Evolutionary conservation across 2,797 vertebrate genomes (phyloP).

Genomic region (Fistularia tabacaria): DNA sequence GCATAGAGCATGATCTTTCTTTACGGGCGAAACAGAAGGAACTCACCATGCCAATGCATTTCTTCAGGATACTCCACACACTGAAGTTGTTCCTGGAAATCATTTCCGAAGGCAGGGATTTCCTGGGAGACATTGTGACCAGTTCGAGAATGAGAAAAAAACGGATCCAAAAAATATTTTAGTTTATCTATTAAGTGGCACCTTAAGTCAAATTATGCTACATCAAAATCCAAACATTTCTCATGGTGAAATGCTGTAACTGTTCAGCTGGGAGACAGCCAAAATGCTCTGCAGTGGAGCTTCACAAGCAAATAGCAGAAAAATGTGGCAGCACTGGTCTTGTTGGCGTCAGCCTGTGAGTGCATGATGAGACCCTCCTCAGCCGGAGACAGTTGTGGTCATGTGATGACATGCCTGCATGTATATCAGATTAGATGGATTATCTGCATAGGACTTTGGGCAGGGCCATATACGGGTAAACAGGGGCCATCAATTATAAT

Average conservation of each 20-base stretch:
- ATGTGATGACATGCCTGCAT: conserved; percentile 15
- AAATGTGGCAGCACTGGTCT: conserved; percentile 4
- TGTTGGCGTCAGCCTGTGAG: not conserved
- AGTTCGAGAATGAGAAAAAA: not conserved
- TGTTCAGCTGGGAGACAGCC: no score
- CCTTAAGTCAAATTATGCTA: not conserved
- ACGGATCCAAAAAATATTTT: not conserved
- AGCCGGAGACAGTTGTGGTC: not conserved
- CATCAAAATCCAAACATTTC: not conserved
- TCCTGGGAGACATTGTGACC: conserved; percentile 69
- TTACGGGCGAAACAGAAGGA: not conserved
- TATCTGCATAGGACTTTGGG: no score
- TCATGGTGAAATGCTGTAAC: not conserved
- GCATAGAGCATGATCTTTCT: not conserved
- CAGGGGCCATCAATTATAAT: no score
- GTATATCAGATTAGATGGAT: not conserved
- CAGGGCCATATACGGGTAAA: no score
- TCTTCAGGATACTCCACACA: conserved; percentile 93
- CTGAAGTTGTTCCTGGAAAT: conserved; percentile 93
- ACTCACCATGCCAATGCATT: conserved; percentile 96
- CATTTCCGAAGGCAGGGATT: conserved; percentile 86
- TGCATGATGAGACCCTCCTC: not conserved
- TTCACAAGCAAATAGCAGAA: not conserved
- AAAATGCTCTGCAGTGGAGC: conserved; percentile 1
- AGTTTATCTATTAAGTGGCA: no score